Percentiles rank a stretch among this genome's conserved stretches.
phyloP scores from a whole-genome alignment of 2,888 invertebrate species.

The Agelastica alni region DNA sequence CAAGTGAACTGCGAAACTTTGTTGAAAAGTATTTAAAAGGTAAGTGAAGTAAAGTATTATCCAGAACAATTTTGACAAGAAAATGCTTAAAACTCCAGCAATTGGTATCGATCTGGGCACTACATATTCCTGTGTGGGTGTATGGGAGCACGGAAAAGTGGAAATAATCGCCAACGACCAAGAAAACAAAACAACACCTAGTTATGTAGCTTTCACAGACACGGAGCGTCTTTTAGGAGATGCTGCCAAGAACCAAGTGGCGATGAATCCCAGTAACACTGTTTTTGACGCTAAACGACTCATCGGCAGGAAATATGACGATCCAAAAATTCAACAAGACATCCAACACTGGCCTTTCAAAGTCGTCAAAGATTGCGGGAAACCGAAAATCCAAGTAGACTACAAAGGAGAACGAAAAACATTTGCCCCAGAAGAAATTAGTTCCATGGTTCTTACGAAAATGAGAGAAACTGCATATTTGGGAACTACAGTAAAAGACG shows the following conservation, averaged over 20 bases:
- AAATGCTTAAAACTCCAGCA: constrained; percentile 59
- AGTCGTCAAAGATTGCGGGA: constrained; percentile 67
- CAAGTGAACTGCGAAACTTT: no score
- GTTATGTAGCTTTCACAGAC: constrained; percentile 75
- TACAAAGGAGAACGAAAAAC: constrained; percentile 67
- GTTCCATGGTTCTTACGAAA: constrained; percentile 67
- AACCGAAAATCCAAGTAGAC: constrained; percentile 71
- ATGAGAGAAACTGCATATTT: constrained; percentile 46
- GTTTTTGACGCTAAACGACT: constrained; percentile 74
- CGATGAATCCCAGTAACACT: constrained; percentile 75
- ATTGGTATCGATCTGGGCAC: constrained; percentile 86
- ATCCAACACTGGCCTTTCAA: constrained; percentile 86
- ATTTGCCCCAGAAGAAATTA: constrained; percentile 73
- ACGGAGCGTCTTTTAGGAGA: constrained; percentile 71
- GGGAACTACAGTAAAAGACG: constrained; percentile 67
- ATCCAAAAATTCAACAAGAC: constrained; percentile 75
- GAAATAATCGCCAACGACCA: constrained; percentile 86
- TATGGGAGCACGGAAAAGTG: constrained; percentile 81
- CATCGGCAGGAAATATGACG: constrained; percentile 79
- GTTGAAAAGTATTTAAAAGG: no score
- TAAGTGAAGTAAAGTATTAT: background rate
- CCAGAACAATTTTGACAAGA: constrained; percentile 21
- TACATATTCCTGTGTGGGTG: constrained; percentile 84
- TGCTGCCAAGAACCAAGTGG: constrained; percentile 73
- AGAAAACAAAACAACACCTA: constrained; percentile 84